A percentile compares a stretch with the other conserved stretches of the same genome.
Evolutionary conservation across 2,888 invertebrate genomes (phyloP).

Genomic region (Plagiodera versicolora): DNA sequence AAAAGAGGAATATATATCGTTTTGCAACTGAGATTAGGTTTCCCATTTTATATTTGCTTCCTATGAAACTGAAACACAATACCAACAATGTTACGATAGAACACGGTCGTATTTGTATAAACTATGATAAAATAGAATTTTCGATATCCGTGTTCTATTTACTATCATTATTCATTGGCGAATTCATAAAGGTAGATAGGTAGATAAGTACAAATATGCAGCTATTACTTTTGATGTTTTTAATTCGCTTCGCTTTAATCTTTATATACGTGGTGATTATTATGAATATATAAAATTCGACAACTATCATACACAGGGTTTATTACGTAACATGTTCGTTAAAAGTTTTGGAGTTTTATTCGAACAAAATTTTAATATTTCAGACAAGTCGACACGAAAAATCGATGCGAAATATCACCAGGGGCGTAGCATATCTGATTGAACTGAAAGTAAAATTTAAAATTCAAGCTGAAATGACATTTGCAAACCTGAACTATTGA

Average conservation of each 20-base stretch:
- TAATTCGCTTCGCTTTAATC: too few relatives aligned
- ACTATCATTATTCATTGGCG: background rate
- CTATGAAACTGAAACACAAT: slow-evolving; percentile 19
- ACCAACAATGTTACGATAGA: slow-evolving; percentile 1
- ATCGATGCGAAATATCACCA: too few relatives aligned
- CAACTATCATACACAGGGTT: too few relatives aligned
- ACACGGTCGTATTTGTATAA: background rate
- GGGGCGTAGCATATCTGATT: too few relatives aligned
- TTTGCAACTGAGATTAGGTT: slow-evolving; percentile 24
- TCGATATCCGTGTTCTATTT: background rate
- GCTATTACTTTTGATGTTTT: background rate
- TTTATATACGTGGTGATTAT: background rate
- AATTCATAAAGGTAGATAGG: background rate
- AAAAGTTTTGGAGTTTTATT: too few relatives aligned
- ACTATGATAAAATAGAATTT: background rate
- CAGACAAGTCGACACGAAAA: too few relatives aligned
- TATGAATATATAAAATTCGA: too few relatives aligned
- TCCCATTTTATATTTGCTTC: slow-evolving; percentile 16
- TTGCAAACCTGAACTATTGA: too few relatives aligned
- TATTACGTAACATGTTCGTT: too few relatives aligned
- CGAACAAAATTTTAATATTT: too few relatives aligned
- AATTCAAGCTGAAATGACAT: too few relatives aligned
- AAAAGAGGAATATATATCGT: slow-evolving; percentile 18
- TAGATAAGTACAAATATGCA: background rate
- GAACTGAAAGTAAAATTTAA: too few relatives aligned